A percentile compares a stretch with the other conserved stretches of the same genome.
phyloP scores from a whole-genome alignment of 1,140 invertebrate genomes.

The Tetragnatha versicolor region DNA sequence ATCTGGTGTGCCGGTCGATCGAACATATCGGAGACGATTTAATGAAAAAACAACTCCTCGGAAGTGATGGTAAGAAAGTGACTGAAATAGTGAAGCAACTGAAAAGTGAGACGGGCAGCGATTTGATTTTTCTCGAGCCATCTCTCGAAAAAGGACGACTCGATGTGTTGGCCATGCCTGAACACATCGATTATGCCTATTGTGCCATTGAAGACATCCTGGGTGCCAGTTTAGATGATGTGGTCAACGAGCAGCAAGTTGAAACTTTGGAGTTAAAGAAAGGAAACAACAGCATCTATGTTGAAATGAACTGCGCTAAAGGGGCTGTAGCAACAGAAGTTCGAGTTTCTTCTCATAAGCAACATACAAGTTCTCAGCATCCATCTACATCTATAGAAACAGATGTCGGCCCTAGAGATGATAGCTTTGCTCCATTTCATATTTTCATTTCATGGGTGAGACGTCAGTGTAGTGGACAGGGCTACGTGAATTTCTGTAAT shows the following conservation, averaged over 20 bases:
- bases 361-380: background rate
- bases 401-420: background rate
- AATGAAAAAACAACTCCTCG: slow-evolving; percentile 27
- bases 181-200: slow-evolving; percentile 7
- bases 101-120: slow-evolving; percentile 2
- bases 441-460: slow-evolving; percentile 22
- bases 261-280: slow-evolving; percentile 15
- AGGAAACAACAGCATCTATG: background rate
- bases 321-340: slow-evolving; percentile 8
- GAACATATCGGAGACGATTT: slow-evolving; percentile 25
- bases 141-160: slow-evolving; percentile 23
- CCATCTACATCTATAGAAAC: background rate
- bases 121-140: slow-evolving; percentile 18
- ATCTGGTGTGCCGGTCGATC: background rate
- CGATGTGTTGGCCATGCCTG: slow-evolving; percentile 6
- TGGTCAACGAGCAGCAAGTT: background rate
- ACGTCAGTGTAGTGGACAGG: slow-evolving; percentile 11
- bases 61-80: slow-evolving; percentile 7
- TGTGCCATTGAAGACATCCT: slow-evolving; percentile 3
- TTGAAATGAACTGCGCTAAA: slow-evolving; percentile 20
- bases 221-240: background rate
- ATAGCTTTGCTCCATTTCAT: background rate
- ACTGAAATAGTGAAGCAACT: slow-evolving; percentile 2
- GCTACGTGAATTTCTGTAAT: background rate
- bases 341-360: background rate